Evolutionary conservation across 2,797 vertebrate species (phyloP).

Genomic region (Gymnodraco acuticeps): DNA sequence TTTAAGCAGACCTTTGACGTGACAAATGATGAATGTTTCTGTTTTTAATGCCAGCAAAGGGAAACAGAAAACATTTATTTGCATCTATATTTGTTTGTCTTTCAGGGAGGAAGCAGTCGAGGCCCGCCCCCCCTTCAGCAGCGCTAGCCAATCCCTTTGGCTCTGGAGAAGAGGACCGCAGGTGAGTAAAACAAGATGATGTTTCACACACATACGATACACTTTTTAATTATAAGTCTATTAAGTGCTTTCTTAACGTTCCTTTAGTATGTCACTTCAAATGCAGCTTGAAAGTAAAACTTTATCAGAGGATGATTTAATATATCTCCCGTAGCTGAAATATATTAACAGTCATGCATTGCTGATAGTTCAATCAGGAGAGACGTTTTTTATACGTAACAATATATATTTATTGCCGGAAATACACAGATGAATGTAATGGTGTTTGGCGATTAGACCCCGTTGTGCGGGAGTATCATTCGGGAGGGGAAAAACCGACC

Average conservation of each 20-base stretch:
- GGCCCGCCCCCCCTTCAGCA: slow-evolving; percentile 9
- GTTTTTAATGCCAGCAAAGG: background rate
- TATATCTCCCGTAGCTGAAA: background rate
- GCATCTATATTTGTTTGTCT: slow-evolving; percentile 1
- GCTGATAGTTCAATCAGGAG: no score
- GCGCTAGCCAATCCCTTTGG: slow-evolving; percentile 78
- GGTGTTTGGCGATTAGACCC: no score
- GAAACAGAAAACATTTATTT: background rate
- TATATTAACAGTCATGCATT: background rate
- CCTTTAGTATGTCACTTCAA: background rate
- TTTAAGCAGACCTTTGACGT: slow-evolving; percentile 6
- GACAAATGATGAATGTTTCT: background rate
- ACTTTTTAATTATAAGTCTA: slow-evolving; percentile 5
- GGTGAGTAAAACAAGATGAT: slow-evolving; percentile 57
- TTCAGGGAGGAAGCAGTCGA: slow-evolving; percentile 58
- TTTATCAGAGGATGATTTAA: background rate
- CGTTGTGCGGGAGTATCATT: no score
- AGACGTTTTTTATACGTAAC: no score
- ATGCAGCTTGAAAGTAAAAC: background rate
- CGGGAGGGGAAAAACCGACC: no score
- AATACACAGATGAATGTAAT: no score
- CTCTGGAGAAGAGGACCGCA: slow-evolving; percentile 72
- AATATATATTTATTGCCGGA: no score
- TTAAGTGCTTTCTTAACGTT: background rate
- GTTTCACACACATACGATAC: background rate